Evolutionary conservation across 1,140 invertebrate genomes (phyloP).

Genomic region (Agrypnia vestita): DNA sequence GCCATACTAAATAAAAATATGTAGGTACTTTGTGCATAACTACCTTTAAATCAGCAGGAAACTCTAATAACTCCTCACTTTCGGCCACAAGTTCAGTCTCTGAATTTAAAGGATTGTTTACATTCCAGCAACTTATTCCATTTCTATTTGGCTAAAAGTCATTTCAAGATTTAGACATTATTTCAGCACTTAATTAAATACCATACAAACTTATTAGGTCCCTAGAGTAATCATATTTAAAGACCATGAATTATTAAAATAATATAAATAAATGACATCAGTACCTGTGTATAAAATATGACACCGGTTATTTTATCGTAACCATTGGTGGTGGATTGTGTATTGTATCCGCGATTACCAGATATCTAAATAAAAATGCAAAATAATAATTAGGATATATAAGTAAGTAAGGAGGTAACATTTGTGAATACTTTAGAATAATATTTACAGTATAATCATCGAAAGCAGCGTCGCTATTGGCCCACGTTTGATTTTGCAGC

Average conservation of each 20-base stretch:
- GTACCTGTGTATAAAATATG: conserved; percentile 65
- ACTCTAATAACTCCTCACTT: conserved; percentile 18
- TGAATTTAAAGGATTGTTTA: conserved; percentile 61
- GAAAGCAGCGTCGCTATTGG: conserved; percentile 68
- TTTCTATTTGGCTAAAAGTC: conserved; percentile 65
- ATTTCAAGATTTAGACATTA: neutral
- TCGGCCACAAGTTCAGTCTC: conserved; percentile 17
- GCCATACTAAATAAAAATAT: neutral
- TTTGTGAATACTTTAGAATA: neutral
- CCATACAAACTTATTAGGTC: too few species aligned
- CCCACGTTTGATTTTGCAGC: conserved; percentile 67
- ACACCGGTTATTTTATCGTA: conserved; percentile 66
- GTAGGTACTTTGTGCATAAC: neutral
- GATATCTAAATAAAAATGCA: conserved; percentile 59
- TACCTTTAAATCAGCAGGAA: conserved; percentile 71
- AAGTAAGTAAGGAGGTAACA: neutral
- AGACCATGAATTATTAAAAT: too few species aligned
- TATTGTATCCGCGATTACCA: conserved; percentile 66
- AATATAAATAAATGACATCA: too few species aligned
- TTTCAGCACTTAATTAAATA: neutral
- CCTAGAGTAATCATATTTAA: neutral
- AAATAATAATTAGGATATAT: neutral
- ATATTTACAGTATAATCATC: conserved; percentile 70
- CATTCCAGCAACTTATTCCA: conserved; percentile 71
- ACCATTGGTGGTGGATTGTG: conserved; percentile 63